Base-by-base conservation (phyloP, 2,797 vertebrate genomes). In the Diplodus puntazzo region DNA sequence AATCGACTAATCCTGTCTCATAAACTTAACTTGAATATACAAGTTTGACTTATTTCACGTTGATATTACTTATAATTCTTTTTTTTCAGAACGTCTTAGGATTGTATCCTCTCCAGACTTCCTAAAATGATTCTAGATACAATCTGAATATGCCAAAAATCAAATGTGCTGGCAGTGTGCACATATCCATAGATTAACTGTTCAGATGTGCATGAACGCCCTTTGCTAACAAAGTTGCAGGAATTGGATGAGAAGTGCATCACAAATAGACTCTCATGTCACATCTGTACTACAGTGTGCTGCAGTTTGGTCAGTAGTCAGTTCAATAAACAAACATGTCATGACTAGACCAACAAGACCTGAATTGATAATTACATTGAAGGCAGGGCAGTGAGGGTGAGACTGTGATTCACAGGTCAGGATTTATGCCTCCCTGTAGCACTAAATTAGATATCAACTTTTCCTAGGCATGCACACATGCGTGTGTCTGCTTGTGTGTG, bases 391-490 rank as follows among this genome's bases (percentile, higher is more conserved):
- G 30, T 58, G 11, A 34, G 61, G 50, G 43, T 45, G 45, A 50
- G 27, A 27, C 27, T 3, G 25, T 25, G 27, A 27, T 27, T 27
- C 27, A 27, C 27, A 27, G 27, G 27, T 27, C 27, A 66, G 27
- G 21, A 48, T 68, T 21, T 43, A 21, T 46, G 39, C 17, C 45
- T 66, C 49, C 39, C 34, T 69, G 54, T 65, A 49, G 25, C 43
- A 16, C 53, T 79, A 30, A 79, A 73, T 74, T 76, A 75, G 54
- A 73, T 16, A 79, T 72, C 16, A 75, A 25, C 11, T 63, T 58
- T 45, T 54, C 25, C 4, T 49, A 64, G 8, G 4, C 42, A 45
- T 21, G 48, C 69, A 60, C 21, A 10, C 39, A 45, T 65, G 62
- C 69, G 42, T 48, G 54, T 3, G 3, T 18, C 20, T 20, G 4